These are phyloP conservation scores for Oenanthe melanoleuca DNA, from an alignment of 2,113 vertebrate genomes.

Conservation along the genomic window DNA sequence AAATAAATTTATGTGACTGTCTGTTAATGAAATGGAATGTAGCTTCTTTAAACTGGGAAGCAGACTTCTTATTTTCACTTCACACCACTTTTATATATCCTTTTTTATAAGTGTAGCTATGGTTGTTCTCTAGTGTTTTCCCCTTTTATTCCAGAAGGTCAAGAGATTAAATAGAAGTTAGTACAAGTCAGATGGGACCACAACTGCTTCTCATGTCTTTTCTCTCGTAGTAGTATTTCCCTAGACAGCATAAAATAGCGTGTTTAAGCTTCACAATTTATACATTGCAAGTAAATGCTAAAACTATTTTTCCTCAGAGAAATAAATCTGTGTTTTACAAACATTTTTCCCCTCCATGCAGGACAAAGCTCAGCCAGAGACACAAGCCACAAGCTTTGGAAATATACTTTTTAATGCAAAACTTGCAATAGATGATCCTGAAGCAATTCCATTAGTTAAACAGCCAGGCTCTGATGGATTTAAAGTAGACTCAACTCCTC, in stretches of 20 bases:
- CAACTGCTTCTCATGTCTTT: neutral
- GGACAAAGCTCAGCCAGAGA: conserved; percentile 96
- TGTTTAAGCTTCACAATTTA: neutral
- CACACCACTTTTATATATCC: neutral
- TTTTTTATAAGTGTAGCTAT: neutral
- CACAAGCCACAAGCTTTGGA: conserved; percentile 85
- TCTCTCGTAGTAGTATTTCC: neutral
- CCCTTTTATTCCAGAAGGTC: neutral
- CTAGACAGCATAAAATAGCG: neutral
- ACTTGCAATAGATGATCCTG: conserved; percentile 88
- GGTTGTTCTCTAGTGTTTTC: neutral
- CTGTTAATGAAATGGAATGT: neutral
- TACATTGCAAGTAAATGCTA: neutral
- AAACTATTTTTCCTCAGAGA: neutral
- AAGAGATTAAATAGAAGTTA: neutral
- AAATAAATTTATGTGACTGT: neutral
- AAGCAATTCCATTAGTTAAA: conserved; percentile 84
- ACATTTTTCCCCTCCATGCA: neutral
- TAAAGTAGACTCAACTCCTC: conserved; percentile 87
- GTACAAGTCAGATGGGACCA: neutral
- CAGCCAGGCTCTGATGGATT: conserved; percentile 95
- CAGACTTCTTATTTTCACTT: neutral
- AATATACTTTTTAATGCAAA: conserved; percentile 86
- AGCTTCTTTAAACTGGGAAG: neutral
- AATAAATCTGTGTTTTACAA: neutral